Conservation (phyloP, 1,140 invertebrate species). For the Zaprionus gabonicus region DNA sequence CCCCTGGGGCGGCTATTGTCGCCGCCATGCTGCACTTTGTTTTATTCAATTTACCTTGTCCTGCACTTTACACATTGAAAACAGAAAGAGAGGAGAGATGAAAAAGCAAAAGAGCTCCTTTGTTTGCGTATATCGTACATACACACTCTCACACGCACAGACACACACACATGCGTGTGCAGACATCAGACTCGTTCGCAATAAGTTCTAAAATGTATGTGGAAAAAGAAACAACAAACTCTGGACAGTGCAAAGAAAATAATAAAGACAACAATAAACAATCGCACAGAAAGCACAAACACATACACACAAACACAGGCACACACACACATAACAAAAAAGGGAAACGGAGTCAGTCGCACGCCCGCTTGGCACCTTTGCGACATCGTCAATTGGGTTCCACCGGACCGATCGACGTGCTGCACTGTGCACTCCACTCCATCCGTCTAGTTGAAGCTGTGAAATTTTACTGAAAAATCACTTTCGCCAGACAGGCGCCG, state of each 20-base stretch:
- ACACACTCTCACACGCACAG: constrained; percentile 12
- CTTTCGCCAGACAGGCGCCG: constrained; percentile 58
- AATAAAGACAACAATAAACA: constrained; percentile 39
- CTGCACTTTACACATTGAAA: constrained; percentile 48
- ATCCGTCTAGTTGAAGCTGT: constrained; percentile 50
- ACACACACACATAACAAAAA: constrained; percentile 32
- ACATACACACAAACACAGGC: constrained; percentile 4
- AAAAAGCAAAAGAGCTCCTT: constrained; percentile 64
- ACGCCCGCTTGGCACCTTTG: constrained; percentile 53
- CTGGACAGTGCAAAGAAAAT: constrained; percentile 36
- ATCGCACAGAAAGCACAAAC: constrained; percentile 6
- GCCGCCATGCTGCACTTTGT: constrained; percentile 54
- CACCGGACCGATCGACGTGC: constrained; percentile 47
- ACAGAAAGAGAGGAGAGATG: constrained; percentile 43
- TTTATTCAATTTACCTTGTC: constrained; percentile 57
- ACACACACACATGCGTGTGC: constrained; percentile 7
- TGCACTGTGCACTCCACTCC: constrained; percentile 43
- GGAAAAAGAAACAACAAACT: constrained; percentile 20
- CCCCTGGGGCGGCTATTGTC: constrained; percentile 1
- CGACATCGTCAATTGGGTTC: constrained; percentile 43
- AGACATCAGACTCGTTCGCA: constrained; percentile 33
- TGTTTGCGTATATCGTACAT: constrained; percentile 62
- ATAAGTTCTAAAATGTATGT: constrained; percentile 38
- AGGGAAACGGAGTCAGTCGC: constrained; percentile 44
- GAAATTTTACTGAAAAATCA: constrained; percentile 61